Base-by-base conservation (phyloP, 1,140 invertebrate species). In the Procambarus clarkii region DNA sequence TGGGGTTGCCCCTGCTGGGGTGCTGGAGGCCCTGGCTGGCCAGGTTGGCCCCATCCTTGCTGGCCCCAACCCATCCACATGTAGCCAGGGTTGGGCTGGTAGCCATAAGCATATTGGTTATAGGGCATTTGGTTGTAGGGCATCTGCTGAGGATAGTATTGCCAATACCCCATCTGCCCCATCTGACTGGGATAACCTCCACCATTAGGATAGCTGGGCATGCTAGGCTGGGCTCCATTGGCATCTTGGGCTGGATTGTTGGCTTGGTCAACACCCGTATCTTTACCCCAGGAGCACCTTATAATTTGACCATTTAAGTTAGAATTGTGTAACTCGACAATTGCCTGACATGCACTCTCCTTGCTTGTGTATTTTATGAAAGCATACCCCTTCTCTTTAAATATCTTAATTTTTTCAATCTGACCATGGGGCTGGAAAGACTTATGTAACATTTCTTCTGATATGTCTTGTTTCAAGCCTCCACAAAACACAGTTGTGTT, bases 261-360 rank as follows among this genome's bases (percentile, higher is more conserved):
- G 50, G 71, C 86, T 58, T 85, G 58, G 58, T 91, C 85, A 64
- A 76, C 80, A 71, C 92, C 92, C 2, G 92, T 93, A 60, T 95
- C 95, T 92, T 96, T 96, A 18, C 96, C 96, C 96, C 96, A 96
- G 21, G 95, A 95, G 93, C 96, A 96, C 93, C 95, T 95, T 60
- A 96, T 94, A 71, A 94, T 94, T 86, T 95, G 94, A 1, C 95
- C 95, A 88, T 94, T 94, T 5, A 96, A 93, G 78, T 95, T 95
- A 77, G 94, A 94, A 50, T 95, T 95, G 93, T 96, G 95, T 89
- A 96, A 94, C 79, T 94, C 94, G 83, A 95, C 94, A 91, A 96
- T 96, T 18, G 96, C 96, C 74, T 94, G 93, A 60, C 94, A 94
- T 58, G 96, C 96, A 64, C 94, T 93, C 91, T 95, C 95, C 93